Base-by-base conservation (phyloP, 2,797 vertebrate genomes). In the Mionectes olivaceus region DNA sequence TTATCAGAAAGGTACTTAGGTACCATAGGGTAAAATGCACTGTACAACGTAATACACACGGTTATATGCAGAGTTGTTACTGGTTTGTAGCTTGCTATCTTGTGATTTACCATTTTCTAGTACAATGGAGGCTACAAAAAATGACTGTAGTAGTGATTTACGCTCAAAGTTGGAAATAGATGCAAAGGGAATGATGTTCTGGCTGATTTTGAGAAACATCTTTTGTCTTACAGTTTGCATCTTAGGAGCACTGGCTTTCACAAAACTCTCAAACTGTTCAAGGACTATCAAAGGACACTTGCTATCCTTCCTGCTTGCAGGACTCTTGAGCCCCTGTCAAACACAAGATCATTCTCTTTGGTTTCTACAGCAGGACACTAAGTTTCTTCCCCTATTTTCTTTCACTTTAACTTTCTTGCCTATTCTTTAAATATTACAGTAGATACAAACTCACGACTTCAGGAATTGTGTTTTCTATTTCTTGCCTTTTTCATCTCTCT, bases 401-500 rank as follows among this genome's bases (percentile, higher is more conserved):
- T 43, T 53, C 27, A 10, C 33, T 83, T 65, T 25, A 52, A 43
- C n/a, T 53, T 79, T 52, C 50, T 57, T 17, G 49, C 16, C 15
- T 61, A 28, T 79, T 74, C 41, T n/a, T 61, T 67, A 55, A 83
- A 73, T 76, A 60, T 63, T 88, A 63, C 39, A 67, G 24, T 25
- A 77, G 39, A n/a, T 61, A 77, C 56, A 39, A 80, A 79, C 74
- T 80, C 71, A 83, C 18, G 28, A 10, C 41, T 80, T 67, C 35
- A 74, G 55, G 88, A 43, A 76, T 5, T 50, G 6, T 35, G 43
- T 70, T 93, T 83, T 71, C 41, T 63, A 23, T 92, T 94, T 92
- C 73, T 91, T 28, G 80, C n/a, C 43, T 93, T 96, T 94, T 79
- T 78, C 73, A 47, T 95, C 92, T 50, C 59, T 85, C 59, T 94